phyloP scores from a whole-genome alignment of 2,888 invertebrate genomes.

The Sabatieria punctata region DNA sequence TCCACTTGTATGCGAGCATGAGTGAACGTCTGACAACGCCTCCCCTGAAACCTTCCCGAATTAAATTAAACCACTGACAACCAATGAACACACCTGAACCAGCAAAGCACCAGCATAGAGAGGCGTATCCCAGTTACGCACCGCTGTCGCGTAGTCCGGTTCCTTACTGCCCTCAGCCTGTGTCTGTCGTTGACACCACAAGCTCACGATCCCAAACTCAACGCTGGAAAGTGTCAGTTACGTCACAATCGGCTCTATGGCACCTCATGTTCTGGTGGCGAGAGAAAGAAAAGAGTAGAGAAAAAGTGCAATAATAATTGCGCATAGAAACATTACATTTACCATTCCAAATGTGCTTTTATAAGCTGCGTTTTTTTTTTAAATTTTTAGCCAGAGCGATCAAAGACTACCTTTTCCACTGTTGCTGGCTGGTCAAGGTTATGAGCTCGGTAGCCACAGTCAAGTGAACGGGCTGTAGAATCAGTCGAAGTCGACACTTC shows the following conservation, averaged over 20 bases:
- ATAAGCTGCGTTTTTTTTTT: too few species aligned
- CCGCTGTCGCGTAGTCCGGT: background rate
- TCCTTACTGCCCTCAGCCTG: background rate
- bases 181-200: conserved; percentile 14
- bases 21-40: background rate
- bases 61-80: conserved; percentile 5
- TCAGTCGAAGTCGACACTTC: too few species aligned
- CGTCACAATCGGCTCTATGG: background rate
- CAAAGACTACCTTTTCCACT: too few species aligned
- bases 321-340: too few species aligned
- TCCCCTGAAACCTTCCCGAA: background rate
- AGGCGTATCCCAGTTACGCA: conserved; percentile 18
- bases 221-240: background rate
- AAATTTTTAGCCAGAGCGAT: too few species aligned
- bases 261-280: too few species aligned
- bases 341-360: too few species aligned
- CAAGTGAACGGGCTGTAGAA: too few species aligned
- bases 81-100: conserved; percentile 7
- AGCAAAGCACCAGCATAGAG: conserved; percentile 13
- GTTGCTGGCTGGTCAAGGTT: too few species aligned
- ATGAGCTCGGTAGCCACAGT: too few species aligned
- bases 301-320: too few species aligned
- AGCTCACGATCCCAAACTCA: conserved; percentile 18
- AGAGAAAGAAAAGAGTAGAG: too few species aligned
- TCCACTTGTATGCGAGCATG: conserved; percentile 16